These are phyloP conservation scores for Athrips mouffetella DNA, from an alignment of 2,888 invertebrate genomes.

Conservation along the genomic window DNA sequence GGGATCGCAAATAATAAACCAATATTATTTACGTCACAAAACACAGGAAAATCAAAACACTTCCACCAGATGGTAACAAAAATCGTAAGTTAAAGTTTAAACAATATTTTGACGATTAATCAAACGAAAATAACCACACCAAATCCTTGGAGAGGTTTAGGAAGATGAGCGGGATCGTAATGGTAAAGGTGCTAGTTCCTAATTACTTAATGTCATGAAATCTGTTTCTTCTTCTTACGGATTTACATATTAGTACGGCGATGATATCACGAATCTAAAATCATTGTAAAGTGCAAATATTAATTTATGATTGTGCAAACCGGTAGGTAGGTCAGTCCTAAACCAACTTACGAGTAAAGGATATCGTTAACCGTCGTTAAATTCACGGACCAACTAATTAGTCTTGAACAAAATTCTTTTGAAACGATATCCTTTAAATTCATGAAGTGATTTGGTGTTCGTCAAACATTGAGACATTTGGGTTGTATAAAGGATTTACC, in stretches of 20 bases:
- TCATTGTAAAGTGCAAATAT: slow-evolving; percentile 71
- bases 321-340: slow-evolving; percentile 57
- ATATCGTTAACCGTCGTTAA: slow-evolving; percentile 37
- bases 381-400: neutral
- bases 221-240: slow-evolving; percentile 58
- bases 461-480: slow-evolving; percentile 36
- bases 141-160: slow-evolving; percentile 77
- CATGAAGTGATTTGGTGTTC: slow-evolving; percentile 67
- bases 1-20: slow-evolving; percentile 65
- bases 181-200: slow-evolving; percentile 72
- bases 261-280: slow-evolving; percentile 69
- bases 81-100: slow-evolving; percentile 56
- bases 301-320: slow-evolving; percentile 66
- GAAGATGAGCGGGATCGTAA: slow-evolving; percentile 68
- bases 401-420: neutral
- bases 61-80: slow-evolving; percentile 76
- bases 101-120: slow-evolving; percentile 57
- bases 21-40: slow-evolving; percentile 65
- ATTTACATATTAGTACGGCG: slow-evolving; percentile 60
- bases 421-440: slow-evolving; percentile 61
- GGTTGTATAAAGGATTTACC: slow-evolving; percentile 83
- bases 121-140: slow-evolving; percentile 75
- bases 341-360: slow-evolving; percentile 57
- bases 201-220: slow-evolving; percentile 59
- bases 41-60: slow-evolving; percentile 78